Evolutionary conservation across 2,797 vertebrate genomes (phyloP).

Genomic region (Parauchenoglanis ngamensis): DNA sequence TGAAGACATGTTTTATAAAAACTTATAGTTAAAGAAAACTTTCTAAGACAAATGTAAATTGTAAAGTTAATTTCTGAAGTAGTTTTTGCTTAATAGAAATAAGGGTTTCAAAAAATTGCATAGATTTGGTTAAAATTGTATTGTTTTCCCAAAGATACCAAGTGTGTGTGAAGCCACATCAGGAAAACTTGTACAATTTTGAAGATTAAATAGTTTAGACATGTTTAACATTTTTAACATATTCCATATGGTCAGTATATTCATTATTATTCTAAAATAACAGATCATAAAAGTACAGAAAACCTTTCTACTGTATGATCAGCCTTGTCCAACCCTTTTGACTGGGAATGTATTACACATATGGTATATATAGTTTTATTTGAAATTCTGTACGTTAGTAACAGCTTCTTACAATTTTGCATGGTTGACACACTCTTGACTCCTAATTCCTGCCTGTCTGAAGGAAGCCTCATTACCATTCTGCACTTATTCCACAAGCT

Average conservation of each 20-base stretch:
- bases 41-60: background rate
- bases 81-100: no score
- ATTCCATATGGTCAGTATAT: background rate
- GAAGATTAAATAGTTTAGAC: background rate
- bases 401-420: conserved; percentile 73
- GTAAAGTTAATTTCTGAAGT: background rate
- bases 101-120: no score
- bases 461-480: conserved; percentile 81
- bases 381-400: conserved; percentile 75
- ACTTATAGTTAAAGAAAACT: background rate
- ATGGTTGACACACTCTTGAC: conserved; percentile 78
- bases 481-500: conserved; percentile 65
- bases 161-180: background rate
- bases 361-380: conserved; percentile 55
- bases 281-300: background rate
- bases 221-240: background rate
- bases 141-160: background rate
- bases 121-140: background rate
- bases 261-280: background rate
- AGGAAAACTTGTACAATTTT: background rate
- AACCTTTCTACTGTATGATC: background rate
- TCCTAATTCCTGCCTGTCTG: conserved; percentile 80
- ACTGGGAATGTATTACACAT: background rate
- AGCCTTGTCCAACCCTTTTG: background rate
- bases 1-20: background rate